Base-by-base conservation (phyloP, 1,140 invertebrate species). In the Apis laboriosa region DNA sequence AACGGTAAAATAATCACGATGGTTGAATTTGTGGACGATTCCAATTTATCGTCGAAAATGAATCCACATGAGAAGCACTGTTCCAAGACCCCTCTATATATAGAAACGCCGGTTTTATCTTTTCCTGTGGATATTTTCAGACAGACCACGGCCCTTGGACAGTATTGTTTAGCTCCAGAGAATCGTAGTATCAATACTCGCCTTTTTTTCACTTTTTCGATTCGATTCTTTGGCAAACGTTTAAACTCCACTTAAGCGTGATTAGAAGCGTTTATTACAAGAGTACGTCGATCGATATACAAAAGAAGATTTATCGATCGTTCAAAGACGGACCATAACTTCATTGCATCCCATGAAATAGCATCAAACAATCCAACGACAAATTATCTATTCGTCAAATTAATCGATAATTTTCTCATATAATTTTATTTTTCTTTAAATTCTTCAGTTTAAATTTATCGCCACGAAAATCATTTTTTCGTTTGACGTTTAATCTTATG, bases 61-160 rank as follows among this genome's bases (percentile, higher is more conserved):
- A 24, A 53, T n/a, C 34, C 24, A 55, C 67, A 79, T 90, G 88
- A 90, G 90, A 90, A 74, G 58, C 87, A 74, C 85, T 90, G 87
- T 19, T 61, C 58, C 58, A 63, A 72, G 66, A 75, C 73, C 80
- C 64, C 51, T 85, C 84, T 90, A 88, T 89, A 88, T 90, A 86
- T 90, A 90, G 86, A 84, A 81, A 71, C 75, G 80, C 56, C 74
- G 75, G 80, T 86, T 90, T 87, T 85, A 90, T 89, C 87, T 90
- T 85, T 85, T 89, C 83, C 82, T 83, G 87, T 80, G 84, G 90
- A 87, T 89, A 90, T 90, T 90, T 88, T 88, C 77, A 83, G 80
- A 72, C 83, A 60, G n/a, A 70, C 55, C 34, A 56, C 67, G 58
- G 84, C 70, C 77, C 79, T 80, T 82, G 64, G 67, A 60, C 80